These are phyloP conservation scores for Galeopterus variegatus DNA, from an alignment of 2,113 vertebrate genomes.

Conservation along the genomic window DNA sequence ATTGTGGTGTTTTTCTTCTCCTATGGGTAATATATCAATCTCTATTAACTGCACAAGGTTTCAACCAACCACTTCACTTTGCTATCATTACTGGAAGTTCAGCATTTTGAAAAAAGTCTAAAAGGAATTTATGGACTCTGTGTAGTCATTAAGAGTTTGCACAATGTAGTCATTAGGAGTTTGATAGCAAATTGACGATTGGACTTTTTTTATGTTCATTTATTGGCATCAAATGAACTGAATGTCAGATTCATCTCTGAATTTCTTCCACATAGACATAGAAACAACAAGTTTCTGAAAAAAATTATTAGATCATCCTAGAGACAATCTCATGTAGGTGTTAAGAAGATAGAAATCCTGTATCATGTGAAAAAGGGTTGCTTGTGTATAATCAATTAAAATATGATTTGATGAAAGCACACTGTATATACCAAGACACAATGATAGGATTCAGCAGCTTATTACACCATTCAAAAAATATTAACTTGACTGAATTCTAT, in stretches of 20 bases:
- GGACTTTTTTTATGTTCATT: not conserved
- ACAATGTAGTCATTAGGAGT: not conserved
- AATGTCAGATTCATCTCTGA: not conserved
- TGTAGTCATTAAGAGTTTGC: not conserved
- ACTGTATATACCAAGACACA: not conserved
- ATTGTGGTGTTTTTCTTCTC: not conserved
- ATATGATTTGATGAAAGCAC: not conserved
- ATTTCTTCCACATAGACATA: not conserved
- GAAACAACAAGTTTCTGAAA: constrained; percentile 32
- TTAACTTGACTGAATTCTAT: constrained; percentile 48
- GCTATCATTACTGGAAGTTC: not conserved
- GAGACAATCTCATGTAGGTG: constrained; percentile 1
- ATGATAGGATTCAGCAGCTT: not conserved
- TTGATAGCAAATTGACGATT: not conserved
- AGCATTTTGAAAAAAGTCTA: not conserved
- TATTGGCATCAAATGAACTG: not conserved
- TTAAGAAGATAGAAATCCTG: not conserved
- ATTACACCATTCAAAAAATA: constrained; percentile 47
- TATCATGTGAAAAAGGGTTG: not conserved
- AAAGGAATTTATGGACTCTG: constrained; percentile 38
- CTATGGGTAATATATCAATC: not conserved
- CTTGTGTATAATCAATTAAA: constrained; percentile 24
- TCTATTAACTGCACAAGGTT: constrained; percentile 19
- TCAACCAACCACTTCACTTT: constrained; percentile 43
- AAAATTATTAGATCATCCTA: not conserved